Conservation (phyloP, 2,113 vertebrate genomes). For the Cottus gobio region DNA sequence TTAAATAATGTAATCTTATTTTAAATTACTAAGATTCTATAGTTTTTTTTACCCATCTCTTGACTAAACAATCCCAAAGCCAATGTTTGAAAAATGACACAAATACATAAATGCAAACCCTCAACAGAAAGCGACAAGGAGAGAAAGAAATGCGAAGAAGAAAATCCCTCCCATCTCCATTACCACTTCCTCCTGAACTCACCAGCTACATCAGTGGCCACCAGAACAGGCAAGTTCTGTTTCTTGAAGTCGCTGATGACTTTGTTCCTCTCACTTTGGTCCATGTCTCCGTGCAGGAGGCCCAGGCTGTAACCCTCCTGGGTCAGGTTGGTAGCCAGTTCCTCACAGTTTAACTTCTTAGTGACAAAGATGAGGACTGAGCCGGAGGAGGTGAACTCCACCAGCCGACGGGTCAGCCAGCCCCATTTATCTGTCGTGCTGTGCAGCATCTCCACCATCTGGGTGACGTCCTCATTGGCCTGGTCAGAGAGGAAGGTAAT, state of each 20-base stretch:
- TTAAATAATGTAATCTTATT: neutral
- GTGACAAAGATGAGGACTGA: slow-evolving; percentile 98
- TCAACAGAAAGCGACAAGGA: neutral
- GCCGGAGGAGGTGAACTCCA: slow-evolving; percentile 95
- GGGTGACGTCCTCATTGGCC: slow-evolving; percentile 98
- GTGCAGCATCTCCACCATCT: slow-evolving; percentile 93
- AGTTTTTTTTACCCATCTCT: neutral
- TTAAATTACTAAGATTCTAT: too few relatives aligned
- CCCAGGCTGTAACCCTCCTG: slow-evolving; percentile 95
- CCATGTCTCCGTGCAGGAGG: slow-evolving; percentile 98
- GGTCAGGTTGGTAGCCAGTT: slow-evolving; percentile 92
- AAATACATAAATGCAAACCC: neutral
- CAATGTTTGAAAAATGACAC: neutral
- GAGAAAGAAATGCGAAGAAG: neutral
- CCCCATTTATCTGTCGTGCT: slow-evolving; percentile 92
- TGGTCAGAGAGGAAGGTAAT: slow-evolving; percentile 52
- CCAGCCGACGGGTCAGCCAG: slow-evolving; percentile 93
- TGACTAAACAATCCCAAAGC: neutral
- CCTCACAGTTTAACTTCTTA: slow-evolving; percentile 96
- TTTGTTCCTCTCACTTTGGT: slow-evolving; percentile 99
- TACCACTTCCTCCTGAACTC: slow-evolving; percentile 38
- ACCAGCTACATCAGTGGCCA: slow-evolving; percentile 99
- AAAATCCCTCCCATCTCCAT: neutral
- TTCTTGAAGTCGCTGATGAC: slow-evolving; percentile 99
- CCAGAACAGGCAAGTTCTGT: slow-evolving; percentile 91